Evolutionary conservation across 2,113 vertebrate species (phyloP), one percentile per base, ranked within the genome.

Genomic region (Chrysochloris asiatica): DNA sequence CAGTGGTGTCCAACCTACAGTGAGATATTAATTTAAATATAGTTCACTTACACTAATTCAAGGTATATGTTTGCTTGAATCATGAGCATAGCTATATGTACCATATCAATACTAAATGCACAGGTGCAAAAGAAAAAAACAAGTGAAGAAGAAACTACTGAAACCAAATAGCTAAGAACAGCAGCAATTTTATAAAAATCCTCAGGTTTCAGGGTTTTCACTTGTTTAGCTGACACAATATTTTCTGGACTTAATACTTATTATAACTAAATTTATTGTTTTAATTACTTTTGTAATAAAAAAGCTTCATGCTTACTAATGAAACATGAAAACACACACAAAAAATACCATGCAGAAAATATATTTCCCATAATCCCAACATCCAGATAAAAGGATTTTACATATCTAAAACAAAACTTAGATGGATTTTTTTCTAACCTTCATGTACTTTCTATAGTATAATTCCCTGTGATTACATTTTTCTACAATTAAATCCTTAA

Each of bases 1-100:
- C 38, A 99, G 98, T 11, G 99, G 99, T 48, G 99, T 99, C 99
- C 99, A 99, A 82, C 99, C 99, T 99, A 86, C 86, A 81, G 88
- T 86, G 4, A 85, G 92, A 93, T 89, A 87, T 82, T 69, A 91
- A 94, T 76, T 95, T 89, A 94, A 85, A 93, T 72, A 13, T 30
- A 2, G 59, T 77, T 90, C 61, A 82, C 2, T 0, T 61, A 8
- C 13, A 81, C 43, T 82, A 88, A 88, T 78, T 88, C 19, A 92
- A 89, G 50, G 87, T 41, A 91, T 8, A 84, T 26, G 43, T 28
- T 93, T 90, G 94, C 56, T n/a, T n/a, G n/a, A n/a, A n/a, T n/a
- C 17, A 89, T 48, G 89, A 30, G 83, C 43, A 54, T 45, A 84
- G 8, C 4, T 48, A 48, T 7, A 2, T 63, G 9, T 77, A 26